phyloP scores from a whole-genome alignment of 2,113 vertebrate genomes.

The Macaca mulatta region DNA sequence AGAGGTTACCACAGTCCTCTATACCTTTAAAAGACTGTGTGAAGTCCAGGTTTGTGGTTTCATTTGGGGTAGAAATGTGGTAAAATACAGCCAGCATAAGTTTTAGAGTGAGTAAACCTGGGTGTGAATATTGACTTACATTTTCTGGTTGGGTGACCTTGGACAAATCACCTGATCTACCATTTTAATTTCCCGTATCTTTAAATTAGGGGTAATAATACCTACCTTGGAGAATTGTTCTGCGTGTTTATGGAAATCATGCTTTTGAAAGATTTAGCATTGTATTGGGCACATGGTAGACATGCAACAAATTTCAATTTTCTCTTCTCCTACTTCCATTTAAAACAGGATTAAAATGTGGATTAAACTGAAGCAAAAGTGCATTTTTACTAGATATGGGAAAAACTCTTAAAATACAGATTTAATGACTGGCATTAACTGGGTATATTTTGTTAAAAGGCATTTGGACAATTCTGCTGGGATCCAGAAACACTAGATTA shows the following conservation, averaged over 20 bases:
- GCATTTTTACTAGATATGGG: neutral
- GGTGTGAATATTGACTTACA: neutral
- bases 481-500: neutral
- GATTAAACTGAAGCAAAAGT: neutral
- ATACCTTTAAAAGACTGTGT: neutral
- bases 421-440: neutral
- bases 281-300: neutral
- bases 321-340: neutral
- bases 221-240: neutral
- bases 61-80: neutral
- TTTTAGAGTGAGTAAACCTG: neutral
- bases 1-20: neutral
- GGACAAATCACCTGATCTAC: neutral
- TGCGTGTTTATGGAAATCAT: neutral
- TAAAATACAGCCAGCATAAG: neutral
- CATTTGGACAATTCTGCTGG: neutral
- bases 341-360: neutral
- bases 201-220: neutral
- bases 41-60: neutral
- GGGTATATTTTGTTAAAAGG: neutral
- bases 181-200: neutral
- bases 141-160: neutral
- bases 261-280: constrained; percentile 10
- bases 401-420: neutral
- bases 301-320: neutral